phyloP scores from a whole-genome alignment of 2,888 invertebrate species.

The Lepidochitona cinerea region DNA sequence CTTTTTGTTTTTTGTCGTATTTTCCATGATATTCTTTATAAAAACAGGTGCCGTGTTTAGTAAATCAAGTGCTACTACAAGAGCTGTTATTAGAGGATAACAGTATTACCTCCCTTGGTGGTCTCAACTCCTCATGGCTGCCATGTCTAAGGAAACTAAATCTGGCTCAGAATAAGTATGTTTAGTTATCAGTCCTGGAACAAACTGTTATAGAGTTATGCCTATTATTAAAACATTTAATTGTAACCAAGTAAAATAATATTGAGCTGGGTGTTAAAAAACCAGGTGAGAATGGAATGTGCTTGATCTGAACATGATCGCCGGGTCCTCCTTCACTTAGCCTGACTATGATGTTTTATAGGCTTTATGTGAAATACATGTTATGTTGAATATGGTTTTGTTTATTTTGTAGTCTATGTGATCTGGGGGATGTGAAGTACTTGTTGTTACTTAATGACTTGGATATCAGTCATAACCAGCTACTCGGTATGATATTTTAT shows the following conservation, averaged over 20 bases:
- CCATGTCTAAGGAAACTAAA: constrained; percentile 51
- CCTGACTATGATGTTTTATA: no score
- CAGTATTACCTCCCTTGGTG: constrained; percentile 53
- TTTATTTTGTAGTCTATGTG: constrained; percentile 43
- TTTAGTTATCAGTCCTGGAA: no score
- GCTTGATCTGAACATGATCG: neutral
- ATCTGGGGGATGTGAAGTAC: constrained; percentile 32
- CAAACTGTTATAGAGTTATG: no score
- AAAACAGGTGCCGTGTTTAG: constrained; percentile 55
- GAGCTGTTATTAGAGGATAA: constrained; percentile 58
- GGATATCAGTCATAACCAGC: constrained; percentile 57
- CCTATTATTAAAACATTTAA: neutral
- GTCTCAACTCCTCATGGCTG: constrained; percentile 50
- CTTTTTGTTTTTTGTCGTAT: no score
- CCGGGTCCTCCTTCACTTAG: no score
- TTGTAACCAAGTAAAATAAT: neutral
- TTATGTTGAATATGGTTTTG: no score
- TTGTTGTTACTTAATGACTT: constrained; percentile 44
- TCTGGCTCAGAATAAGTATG: constrained; percentile 60
- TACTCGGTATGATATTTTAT: constrained; percentile 57
- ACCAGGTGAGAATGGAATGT: neutral
- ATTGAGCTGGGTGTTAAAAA: neutral
- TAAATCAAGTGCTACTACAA: constrained; percentile 62
- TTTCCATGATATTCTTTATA: no score
- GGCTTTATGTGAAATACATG: no score